Conservation (phyloP, 2,888 invertebrate genomes). For the Hirtodrosophila alboralis region DNA sequence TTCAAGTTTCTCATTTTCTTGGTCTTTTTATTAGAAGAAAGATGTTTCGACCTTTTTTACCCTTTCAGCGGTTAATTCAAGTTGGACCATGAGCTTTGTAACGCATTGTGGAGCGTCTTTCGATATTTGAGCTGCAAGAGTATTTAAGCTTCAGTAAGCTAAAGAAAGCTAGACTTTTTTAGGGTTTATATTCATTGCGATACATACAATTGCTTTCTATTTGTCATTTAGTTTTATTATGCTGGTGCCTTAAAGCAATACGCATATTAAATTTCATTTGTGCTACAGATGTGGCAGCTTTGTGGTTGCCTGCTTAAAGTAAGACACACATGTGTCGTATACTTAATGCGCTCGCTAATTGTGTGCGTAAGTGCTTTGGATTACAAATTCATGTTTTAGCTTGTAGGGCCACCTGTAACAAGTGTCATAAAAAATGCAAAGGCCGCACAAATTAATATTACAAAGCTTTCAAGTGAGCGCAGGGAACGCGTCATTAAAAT, state of each 20-base stretch:
- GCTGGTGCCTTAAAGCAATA: constrained; percentile 25
- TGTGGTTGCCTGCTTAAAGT: constrained; percentile 18
- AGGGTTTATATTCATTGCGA: constrained; percentile 24
- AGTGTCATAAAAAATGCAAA: constrained; percentile 42
- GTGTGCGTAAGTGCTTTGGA: constrained; percentile 32
- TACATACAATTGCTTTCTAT: constrained; percentile 22
- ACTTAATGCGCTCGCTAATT: constrained; percentile 44
- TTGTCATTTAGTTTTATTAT: constrained; percentile 49
- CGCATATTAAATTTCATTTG: constrained; percentile 39
- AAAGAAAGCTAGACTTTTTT: constrained; percentile 1
- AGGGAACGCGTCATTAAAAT: constrained; percentile 55
- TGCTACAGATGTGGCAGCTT: constrained; percentile 19
- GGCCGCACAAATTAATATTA: constrained; percentile 49
- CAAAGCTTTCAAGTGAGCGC: constrained; percentile 46
- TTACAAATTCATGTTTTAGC: constrained; percentile 32
- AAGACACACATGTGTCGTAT: constrained; percentile 19
- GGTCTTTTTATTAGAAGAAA: constrained; percentile 5
- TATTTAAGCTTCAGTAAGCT: constrained; percentile 11
- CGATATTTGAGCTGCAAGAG: constrained; percentile 5
- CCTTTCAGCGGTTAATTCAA: not conserved
- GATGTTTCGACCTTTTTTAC: constrained; percentile 7
- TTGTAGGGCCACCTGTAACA: constrained; percentile 2
- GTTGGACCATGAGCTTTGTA: not conserved
- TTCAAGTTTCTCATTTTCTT: constrained; percentile 11
- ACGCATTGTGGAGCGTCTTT: not conserved